Evolutionary conservation across 2,113 vertebrate species (phyloP), one percentile per base, ranked within the genome.

Genomic region (Tor tambroides): DNA sequence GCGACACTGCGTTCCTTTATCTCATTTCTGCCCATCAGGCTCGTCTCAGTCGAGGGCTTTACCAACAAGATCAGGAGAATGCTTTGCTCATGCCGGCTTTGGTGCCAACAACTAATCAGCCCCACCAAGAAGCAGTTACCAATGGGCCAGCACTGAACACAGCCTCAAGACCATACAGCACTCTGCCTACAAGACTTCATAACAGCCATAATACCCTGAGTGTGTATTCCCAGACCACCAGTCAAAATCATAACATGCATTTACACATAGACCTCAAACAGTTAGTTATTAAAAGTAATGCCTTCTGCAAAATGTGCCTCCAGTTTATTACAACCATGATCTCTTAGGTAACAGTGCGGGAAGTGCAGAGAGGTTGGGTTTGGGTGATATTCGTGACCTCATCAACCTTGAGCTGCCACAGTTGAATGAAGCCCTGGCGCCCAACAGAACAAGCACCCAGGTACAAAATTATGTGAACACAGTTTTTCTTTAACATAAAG

Each of bases 1-100:
- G 98, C 0, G 97, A 98, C 79, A 93, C 95, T 0, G 97, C 97
- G 0, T 98, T 96, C 88, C 96, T 99, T 0, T 99, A 98, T 91
- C 90, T 99, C 89, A 95, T 98, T 7, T 96, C 97, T 0, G 95
- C 96, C 0, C 93, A 91, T 12, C 92, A 94, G 65, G 95, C 93
- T 0, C 91, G 92, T 41, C 90, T 97, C 1, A 95, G 91, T 0
- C 93, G 91, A 38, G 94, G 95, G 91, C 91, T 94, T 87, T 95
- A 94, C 85, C 95, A 95, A 89, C 95, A 96, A 88, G 95, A 97
- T 84, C 94, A 94, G 88, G 95, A 95, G 0, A 92, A 84, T 71
- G 82, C 91, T 63, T 83, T 95, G 32, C 93, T 94, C 28, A 83
- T 91, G 26, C 85, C 93, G 26, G 51, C 92, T 1, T 85, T 91